Conservation (phyloP, 1,140 invertebrate species). For the Glossosoma conforme region DNA sequence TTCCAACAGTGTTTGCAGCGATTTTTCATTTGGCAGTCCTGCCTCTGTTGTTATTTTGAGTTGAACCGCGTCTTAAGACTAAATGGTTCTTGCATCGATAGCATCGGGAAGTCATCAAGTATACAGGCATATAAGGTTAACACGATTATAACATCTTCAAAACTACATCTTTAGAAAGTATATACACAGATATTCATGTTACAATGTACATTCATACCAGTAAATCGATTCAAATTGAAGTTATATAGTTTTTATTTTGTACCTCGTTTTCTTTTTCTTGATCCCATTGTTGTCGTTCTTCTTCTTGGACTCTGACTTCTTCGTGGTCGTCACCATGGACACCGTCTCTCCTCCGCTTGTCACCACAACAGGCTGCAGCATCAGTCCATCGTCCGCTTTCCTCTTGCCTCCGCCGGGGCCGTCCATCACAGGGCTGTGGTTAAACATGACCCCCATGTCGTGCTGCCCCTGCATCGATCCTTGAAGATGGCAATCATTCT, state of each 20-base stretch:
- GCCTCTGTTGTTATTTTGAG: no score
- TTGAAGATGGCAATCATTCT: slow-evolving; percentile 37
- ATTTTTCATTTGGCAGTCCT: no score
- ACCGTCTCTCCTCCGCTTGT: slow-evolving; percentile 34
- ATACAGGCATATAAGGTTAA: no score
- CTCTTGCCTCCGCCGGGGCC: slow-evolving; percentile 43
- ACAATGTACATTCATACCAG: no score
- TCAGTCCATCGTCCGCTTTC: slow-evolving; percentile 49
- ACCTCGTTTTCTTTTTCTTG: slow-evolving; percentile 94
- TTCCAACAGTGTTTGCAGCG: no score
- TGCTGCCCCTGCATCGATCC: slow-evolving; percentile 37
- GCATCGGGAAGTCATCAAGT: no score
- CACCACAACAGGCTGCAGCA: slow-evolving; percentile 46
- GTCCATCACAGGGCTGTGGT: slow-evolving; percentile 51
- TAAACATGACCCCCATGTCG: slow-evolving; percentile 48
- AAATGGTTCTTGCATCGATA: no score
- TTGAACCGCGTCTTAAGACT: no score
- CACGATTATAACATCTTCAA: no score
- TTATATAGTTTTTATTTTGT: slow-evolving; percentile 27
- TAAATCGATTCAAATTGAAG: no score
- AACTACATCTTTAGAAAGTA: no score
- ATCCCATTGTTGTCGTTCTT: slow-evolving; percentile 82
- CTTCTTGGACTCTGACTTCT: slow-evolving; percentile 73
- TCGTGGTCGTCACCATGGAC: slow-evolving; percentile 41
- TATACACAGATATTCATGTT: no score